phyloP scores from a whole-genome alignment of 2,888 invertebrate species.

The Papilio gigon region DNA sequence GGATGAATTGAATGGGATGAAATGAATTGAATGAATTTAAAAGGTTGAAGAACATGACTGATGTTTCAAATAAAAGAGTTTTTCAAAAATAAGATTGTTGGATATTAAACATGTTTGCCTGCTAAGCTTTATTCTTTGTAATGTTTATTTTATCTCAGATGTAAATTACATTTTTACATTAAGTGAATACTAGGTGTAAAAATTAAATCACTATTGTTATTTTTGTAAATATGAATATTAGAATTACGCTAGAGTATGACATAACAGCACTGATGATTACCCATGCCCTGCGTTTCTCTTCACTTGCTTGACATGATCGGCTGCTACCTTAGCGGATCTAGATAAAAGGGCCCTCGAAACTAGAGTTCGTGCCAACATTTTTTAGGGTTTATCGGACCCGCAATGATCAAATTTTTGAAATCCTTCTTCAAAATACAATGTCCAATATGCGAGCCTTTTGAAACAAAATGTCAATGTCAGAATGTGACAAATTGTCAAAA shows the following conservation, averaged over 20 bases:
- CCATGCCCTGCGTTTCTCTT: conserved; percentile 73
- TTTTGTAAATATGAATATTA: background rate
- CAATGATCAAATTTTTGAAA: conserved; percentile 19
- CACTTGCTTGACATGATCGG: conserved; percentile 63
- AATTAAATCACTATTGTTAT: background rate
- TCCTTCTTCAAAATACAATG: background rate
- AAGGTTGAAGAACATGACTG: no score
- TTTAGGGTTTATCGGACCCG: conserved; percentile 39
- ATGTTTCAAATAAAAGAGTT: no score
- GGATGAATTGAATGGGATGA: no score
- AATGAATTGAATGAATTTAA: no score
- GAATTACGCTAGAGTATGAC: conserved; percentile 55
- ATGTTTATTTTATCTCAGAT: no score
- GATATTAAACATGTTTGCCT: background rate
- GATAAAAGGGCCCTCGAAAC: conserved; percentile 63
- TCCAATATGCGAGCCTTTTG: background rate
- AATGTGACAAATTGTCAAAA: background rate
- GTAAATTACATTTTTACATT: background rate
- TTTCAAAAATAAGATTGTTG: no score
- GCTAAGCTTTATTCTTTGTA: background rate
- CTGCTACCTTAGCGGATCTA: conserved; percentile 59
- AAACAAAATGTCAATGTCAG: background rate
- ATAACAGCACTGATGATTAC: conserved; percentile 63
- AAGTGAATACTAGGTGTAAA: background rate
- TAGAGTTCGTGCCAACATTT: conserved; percentile 66